A percentile compares a stretch with the other conserved stretches of the same genome.
Evolutionary conservation across 2,797 vertebrate species (phyloP).

Genomic region (Sciurus carolinensis): DNA sequence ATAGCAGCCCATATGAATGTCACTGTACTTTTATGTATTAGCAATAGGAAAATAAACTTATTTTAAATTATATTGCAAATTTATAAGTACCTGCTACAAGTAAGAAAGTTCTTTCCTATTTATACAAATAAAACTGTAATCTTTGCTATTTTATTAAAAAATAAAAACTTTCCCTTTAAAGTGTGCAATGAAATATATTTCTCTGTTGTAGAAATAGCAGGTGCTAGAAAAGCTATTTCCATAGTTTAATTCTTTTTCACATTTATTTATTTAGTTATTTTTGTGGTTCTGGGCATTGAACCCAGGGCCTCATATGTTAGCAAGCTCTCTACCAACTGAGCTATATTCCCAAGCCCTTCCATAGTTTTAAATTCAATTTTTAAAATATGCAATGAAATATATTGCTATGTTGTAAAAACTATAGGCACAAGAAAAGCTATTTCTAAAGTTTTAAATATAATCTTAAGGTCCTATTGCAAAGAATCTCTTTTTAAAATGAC

Average conservation of each 20-base stretch:
- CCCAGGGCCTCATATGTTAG: no score
- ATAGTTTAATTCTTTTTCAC: no score
- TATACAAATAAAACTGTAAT: neutral
- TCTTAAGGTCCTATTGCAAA: neutral
- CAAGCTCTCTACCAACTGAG: no score
- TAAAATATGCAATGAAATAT: neutral
- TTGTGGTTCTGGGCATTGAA: no score
- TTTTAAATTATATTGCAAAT: neutral
- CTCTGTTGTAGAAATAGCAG: neutral
- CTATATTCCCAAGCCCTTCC: neutral
- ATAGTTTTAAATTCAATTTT: slow-evolving; percentile 14
- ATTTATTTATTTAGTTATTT: no score
- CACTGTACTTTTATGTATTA: neutral
- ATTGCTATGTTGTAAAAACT: neutral
- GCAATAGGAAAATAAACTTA: slow-evolving; percentile 34
- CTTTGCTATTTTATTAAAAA: slow-evolving; percentile 17
- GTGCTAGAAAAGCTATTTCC: neutral
- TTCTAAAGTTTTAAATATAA: slow-evolving; percentile 42
- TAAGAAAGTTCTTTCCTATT: slow-evolving; percentile 17
- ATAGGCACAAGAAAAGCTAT: neutral
- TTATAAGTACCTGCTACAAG: neutral
- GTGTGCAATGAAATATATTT: neutral
- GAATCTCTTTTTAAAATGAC: slow-evolving; percentile 6
- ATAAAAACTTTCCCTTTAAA: neutral
- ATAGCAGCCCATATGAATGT: neutral